Base-by-base conservation (phyloP, 2,888 invertebrate species). In the Caenorhabditis uteleia region DNA sequence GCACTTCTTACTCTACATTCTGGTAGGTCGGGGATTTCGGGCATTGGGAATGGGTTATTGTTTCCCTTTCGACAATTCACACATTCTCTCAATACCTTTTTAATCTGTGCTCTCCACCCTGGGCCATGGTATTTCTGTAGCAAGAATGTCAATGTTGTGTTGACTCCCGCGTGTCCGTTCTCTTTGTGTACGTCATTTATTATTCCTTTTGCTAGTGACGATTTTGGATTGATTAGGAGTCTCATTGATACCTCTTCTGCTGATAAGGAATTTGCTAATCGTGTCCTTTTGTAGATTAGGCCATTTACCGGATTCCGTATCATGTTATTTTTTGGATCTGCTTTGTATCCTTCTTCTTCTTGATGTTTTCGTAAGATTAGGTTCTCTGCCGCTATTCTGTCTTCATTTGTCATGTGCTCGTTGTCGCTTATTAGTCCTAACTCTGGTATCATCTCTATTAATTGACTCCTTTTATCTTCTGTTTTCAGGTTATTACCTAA, bases 51-150 rank as follows among this genome's bases (percentile, higher is more conserved):
- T 0, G 39, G 10, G 16, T 31, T 25, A 21, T 38, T 29, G 18
- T 54, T 45, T 3, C 16, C 3, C 29, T 46, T 54, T 46, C 46
- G 21, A 27, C 54, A 54, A 3, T 5, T 29, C 18, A 44, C 21
- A n/a, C 54, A 54, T 10, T 31, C 29, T 40, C 27, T 45, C 3
- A 56, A 16, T 27, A 42, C 42, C 6, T 47, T 34, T 27, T 43
- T 56, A 1, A 56, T 34, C 10, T 3, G n/a, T 20, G 4, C 7
- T 56, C 27, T 47, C 43, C 31, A 36, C 0, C 12, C 20, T 7
- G n/a, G 26, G 3, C 48, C 49, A n/a, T 16, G 2, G 20, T 36
- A 48, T 3, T 27, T 38, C 16, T 49, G 23, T 5, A 31, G n/a
- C 2, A 56, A 23, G 16, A 21, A 0, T 25, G 36, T 44, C 16